These are phyloP conservation scores for Cabera pusaria DNA, from an alignment of 2,888 invertebrate species.

Conservation along the genomic window DNA sequence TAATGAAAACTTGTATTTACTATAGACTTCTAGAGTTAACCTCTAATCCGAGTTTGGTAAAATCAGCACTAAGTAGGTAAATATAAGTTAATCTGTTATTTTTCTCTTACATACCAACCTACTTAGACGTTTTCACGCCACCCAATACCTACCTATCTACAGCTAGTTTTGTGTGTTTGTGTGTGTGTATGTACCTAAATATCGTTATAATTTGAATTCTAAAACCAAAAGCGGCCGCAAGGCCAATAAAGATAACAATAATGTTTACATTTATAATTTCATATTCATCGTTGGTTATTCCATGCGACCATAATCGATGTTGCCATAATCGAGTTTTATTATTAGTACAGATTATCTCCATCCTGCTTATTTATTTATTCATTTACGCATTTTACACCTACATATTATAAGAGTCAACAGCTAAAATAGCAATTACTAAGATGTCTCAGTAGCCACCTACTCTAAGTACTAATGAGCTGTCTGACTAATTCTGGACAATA, in stretches of 20 bases:
- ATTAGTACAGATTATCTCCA: conserved; percentile 10
- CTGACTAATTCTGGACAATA: conserved; percentile 1
- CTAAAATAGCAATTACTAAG: conserved; percentile 19
- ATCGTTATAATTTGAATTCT: no score
- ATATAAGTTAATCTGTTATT: no score
- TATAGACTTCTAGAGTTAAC: no score
- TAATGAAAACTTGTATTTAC: no score
- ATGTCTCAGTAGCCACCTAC: conserved; percentile 14
- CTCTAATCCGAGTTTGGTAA: no score
- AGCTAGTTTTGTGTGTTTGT: no score
- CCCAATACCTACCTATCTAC: no score
- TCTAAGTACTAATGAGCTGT: conserved; percentile 7
- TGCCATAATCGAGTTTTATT: conserved; percentile 18
- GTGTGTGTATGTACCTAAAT: no score
- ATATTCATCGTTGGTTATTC: conserved; percentile 12
- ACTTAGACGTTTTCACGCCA: no score
- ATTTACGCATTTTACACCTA: conserved; percentile 15
- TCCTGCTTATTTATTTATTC: conserved; percentile 14
- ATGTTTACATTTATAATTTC: conserved; percentile 7
- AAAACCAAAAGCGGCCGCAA: conserved; percentile 2
- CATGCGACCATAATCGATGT: conserved; percentile 10
- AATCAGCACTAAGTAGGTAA: no score
- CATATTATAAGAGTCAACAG: conserved; percentile 10
- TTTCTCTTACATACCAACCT: no score
- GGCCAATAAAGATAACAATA: conserved; percentile 6